Evolutionary conservation across 2,113 vertebrate genomes (phyloP), one percentile per base, ranked within the genome.

Genomic region (Herpailurus yagouaroundi): DNA sequence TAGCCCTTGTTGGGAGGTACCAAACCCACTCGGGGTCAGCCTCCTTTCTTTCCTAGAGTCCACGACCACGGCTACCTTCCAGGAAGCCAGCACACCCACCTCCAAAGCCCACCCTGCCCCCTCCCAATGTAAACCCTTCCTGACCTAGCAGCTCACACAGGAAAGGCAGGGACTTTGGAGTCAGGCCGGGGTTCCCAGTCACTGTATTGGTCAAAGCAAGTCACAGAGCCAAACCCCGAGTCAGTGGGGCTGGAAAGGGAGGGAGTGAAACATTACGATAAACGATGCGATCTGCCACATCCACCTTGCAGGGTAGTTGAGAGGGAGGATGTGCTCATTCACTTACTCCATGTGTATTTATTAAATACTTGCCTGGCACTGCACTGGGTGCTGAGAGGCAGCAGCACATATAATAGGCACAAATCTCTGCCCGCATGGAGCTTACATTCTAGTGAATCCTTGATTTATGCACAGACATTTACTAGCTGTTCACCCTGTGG

Each of bases 201-300:
- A 33, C 38, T 50, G 6, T 7, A 52, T 23, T 31, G 73, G 38
- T 88, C 69, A 57, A 33, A 84, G 38, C 5, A 73, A 80, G 82
- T 60, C 76, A 68, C n/a, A 4, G 0, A 3, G 38, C 64, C 41
- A 64, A 48, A 19, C 63, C 21, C 81, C 18, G 11, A 45, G 87
- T 76, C 6, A 3, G 25, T 11, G 48, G 23, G 69, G 15, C 33
- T 15, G 73, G 48, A 25, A 63, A 50, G 14, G 76, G 27, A 19
- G 23, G 25, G 29, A 63, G 15, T 1, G n/a, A 64, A 14, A 12
- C 33, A 7, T 52, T 29, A 23, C 4, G 7, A 0, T 1, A 52
- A 57, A 4, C n/a, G 1, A 4, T 14, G 77, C 45, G 2, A 81
- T 7, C n/a, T 45, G 4, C 83, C 15, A 0, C 21, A 36, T 13